Evolutionary conservation across 2,797 vertebrate species (phyloP), one percentile per base, ranked within the genome.

Genomic region (Arnoldichthys spilopterus): DNA sequence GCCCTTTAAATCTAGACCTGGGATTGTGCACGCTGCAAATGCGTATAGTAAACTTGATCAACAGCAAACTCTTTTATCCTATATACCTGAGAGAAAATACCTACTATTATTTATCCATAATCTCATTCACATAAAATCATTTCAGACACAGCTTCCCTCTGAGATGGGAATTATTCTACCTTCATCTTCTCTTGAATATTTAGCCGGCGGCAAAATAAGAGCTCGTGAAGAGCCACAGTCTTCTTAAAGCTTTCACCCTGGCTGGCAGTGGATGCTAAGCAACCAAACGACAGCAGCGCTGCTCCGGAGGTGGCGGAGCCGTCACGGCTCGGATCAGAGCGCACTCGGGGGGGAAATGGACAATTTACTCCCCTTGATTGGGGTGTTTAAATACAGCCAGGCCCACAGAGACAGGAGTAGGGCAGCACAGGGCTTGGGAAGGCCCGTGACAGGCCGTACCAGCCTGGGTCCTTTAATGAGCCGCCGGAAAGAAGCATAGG

Each of bases 281-380:
- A 68, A 74, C 53, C 49, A 32, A 24, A 13, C 53, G 76, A 30
- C 70, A 72, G 64, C 56, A 68, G 49, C 15, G 20, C 53, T n/a
- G 15, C 74, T 84, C 70, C 70, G 20, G 77, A 71, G 77, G 64
- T 62, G 74, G 49, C 67, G 53, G 51, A 74, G 56, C 30, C 24
- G 45, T 79, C 66, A 82, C 26, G 32, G 73, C 69, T 79, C 43
- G 20, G 67, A 74, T 77, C 77, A 67, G 72, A 67, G 58, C 26
- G 47, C 13, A 20, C 30, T 43, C 22, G 15, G 24, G 47, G 18
- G 40, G 72, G 79, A 83, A 85, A 85, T 86, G 56, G 78, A 79
- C 82, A 87, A 83, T 87, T 82, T 80, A 82, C 78, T 64, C 82
- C 84, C 84, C 79, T 84, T 89, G 84, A 90, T 89, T 89, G 86